Conservation (phyloP, 2,797 vertebrate genomes). For the Lemur catta region DNA sequence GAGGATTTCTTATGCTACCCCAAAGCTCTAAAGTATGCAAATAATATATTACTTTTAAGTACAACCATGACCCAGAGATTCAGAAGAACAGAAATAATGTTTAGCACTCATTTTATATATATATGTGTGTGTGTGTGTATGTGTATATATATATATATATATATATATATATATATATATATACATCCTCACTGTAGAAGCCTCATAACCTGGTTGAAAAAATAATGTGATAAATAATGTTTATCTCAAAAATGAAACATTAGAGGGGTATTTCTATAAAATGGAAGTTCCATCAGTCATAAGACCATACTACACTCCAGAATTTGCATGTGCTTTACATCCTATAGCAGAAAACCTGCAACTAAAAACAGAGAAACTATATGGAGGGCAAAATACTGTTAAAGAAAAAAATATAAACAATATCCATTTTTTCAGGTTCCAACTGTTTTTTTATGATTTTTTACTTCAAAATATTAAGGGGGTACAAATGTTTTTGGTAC, state of each 20-base stretch:
- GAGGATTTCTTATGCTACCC: background rate
- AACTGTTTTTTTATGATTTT: background rate
- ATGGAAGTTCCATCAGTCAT: background rate
- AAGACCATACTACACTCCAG: background rate
- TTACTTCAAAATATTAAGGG: background rate
- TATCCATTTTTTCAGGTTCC: background rate
- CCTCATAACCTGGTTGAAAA: background rate
- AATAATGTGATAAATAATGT: background rate
- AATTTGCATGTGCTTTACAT: background rate
- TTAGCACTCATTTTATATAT: too few relatives aligned
- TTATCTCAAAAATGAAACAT: constrained; percentile 25
- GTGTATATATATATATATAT: too few relatives aligned
- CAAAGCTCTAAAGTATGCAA: background rate
- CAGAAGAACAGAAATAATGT: background rate
- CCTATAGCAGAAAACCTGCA: background rate
- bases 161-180: background rate
- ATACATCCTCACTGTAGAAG: background rate
- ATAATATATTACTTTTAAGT: background rate
- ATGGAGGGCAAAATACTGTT: background rate
- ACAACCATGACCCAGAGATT: background rate
- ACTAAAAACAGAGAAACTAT: background rate
- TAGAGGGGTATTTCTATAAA: background rate
- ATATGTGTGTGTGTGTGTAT: too few relatives aligned
- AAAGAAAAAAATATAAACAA: background rate
- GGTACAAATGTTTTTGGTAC: background rate